Evolutionary conservation across 2,888 invertebrate species (phyloP).

Genomic region (Papilio demoleus): DNA sequence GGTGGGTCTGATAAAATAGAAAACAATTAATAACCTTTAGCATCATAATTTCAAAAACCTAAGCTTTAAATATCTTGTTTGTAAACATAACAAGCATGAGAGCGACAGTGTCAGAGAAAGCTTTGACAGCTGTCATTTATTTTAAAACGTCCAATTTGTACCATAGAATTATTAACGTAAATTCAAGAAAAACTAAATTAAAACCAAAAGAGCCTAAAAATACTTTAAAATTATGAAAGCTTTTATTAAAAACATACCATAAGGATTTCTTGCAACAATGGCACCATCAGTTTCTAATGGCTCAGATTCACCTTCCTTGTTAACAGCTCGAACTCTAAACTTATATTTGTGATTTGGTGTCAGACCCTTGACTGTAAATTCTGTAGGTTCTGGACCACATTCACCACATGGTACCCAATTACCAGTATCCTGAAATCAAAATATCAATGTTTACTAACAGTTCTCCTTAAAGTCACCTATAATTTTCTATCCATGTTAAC

Average conservation of each 20-base stretch:
- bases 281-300: conserved; percentile 95
- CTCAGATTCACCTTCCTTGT: conserved; percentile 98
- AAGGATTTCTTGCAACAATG: conserved; percentile 97
- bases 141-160: neutral
- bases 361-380: conserved; percentile 94
- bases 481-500: neutral
- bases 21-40: neutral
- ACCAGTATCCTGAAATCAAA: conserved; percentile 87
- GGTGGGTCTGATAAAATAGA: conserved; percentile 87
- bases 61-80: conserved; percentile 43
- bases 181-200: neutral
- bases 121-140: neutral
- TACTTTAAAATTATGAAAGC: neutral
- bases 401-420: conserved; percentile 98
- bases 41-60: neutral
- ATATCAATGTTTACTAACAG: neutral
- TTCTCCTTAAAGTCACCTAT: neutral
- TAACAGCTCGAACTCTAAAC: conserved; percentile 98
- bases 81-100: conserved; percentile 46
- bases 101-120: conserved; percentile 31
- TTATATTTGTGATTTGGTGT: conserved; percentile 98
- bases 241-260: conserved; percentile 82
- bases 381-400: conserved; percentile 91
- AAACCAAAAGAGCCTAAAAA: neutral
- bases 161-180: neutral